These are phyloP conservation scores for Notolepis coatsorum DNA, from an alignment of 2,797 vertebrate species.

Conservation along the genomic window DNA sequence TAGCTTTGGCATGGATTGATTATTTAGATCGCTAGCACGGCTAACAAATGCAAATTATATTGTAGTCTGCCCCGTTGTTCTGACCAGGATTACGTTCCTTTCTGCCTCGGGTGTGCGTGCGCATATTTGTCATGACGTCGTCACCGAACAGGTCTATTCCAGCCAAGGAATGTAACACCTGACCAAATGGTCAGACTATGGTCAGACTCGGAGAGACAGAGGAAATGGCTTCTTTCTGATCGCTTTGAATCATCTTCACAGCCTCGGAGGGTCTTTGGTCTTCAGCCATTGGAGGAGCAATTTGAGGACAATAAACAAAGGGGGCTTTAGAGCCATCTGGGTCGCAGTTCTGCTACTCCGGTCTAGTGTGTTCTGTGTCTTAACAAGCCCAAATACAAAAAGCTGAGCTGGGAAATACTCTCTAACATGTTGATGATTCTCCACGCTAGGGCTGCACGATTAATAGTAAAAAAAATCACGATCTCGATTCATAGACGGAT, in stretches of 20 bases:
- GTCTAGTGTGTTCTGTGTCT: background rate
- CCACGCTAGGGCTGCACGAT: no score
- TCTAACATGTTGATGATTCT: constrained; percentile 49
- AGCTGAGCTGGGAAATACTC: background rate
- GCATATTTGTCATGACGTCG: no score
- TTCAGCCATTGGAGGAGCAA: background rate
- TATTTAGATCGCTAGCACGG: no score
- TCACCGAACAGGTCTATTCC: constrained; percentile 19
- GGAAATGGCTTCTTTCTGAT: constrained; percentile 14
- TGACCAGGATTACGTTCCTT: no score
- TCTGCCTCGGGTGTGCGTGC: no score
- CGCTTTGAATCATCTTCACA: background rate
- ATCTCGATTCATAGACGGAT: no score
- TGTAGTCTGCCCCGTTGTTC: no score
- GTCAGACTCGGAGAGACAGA: constrained; percentile 26
- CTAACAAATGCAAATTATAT: no score
- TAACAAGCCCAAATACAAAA: background rate
- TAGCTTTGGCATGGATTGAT: no score
- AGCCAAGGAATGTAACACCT: constrained; percentile 40
- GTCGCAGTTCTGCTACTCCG: background rate
- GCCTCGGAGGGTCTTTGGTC: background rate
- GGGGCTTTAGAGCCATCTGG: background rate
- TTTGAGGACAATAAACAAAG: background rate
- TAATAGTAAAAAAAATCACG: no score
- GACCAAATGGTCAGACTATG: constrained; percentile 42